Evolutionary conservation across 2,113 vertebrate species (phyloP), one percentile per base, ranked within the genome.

Genomic region (Ellobius talpinus): DNA sequence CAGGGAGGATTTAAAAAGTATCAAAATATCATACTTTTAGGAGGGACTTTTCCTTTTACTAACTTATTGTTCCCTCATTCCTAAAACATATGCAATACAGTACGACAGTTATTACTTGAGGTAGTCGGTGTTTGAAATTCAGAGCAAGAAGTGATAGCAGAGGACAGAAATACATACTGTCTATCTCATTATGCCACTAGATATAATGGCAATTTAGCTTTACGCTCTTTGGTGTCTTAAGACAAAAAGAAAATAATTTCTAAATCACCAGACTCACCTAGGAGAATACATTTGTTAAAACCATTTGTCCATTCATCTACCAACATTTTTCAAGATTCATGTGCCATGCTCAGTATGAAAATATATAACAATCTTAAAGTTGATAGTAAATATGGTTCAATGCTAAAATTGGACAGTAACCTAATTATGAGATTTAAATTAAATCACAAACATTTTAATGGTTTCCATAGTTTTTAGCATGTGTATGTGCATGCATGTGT

Each of bases 311-410:
- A 90, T 82, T 78, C 23, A 76, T 92, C 94, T 95, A 24, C 42
- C 70, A 95, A 23, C 14, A 87, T 85, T 97, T 94, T 76, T 73
- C 52, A 50, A 89, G 26, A 92, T 87, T 73, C 86, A 7, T 72
- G 21, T 96, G 78, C 91, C 85, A 68, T 93, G 21, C 63, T 94
- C 14, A 47, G 7, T 70, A 26, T 74, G 42, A 89, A 97, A 63
- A 82, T 87, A 3, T 90, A 45, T 65, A 88, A 52, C 76, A 45
- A 2, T 91, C 55, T 88, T 92, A 66, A 91, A 93, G 74, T 93
- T 95, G 21, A 74, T 76, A 87, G 88, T 95, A 87, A 92, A 66
- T 4, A 61, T 90, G 33, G 78, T 91, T 95, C 91, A 92, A 66
- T 79, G n/a, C 26, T 85, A 72, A 92, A 87, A 58, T 88, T 31